These are phyloP conservation scores for Uropsilus gracilis DNA, from an alignment of 2,113 vertebrate species.

Conservation along the genomic window DNA sequence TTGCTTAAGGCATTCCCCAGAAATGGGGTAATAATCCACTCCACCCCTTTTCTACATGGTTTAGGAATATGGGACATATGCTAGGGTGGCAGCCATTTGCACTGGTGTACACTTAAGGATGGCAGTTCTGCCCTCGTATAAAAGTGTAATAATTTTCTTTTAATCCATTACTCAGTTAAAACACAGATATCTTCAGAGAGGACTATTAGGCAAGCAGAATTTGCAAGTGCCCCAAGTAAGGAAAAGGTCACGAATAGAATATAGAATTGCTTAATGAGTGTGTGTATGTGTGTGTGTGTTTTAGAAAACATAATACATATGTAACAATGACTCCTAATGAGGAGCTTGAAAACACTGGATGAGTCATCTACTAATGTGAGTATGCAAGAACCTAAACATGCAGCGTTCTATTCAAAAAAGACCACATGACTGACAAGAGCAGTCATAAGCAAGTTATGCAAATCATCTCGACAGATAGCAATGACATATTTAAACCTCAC, in stretches of 20 bases:
- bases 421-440: slow-evolving; percentile 43
- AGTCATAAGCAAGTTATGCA: slow-evolving; percentile 70
- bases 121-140: background rate
- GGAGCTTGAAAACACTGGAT: slow-evolving; percentile 54
- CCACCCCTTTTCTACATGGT: background rate
- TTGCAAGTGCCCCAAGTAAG: background rate
- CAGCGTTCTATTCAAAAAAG: background rate
- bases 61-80: background rate
- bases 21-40: background rate
- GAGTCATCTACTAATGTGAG: slow-evolving; percentile 62
- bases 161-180: background rate
- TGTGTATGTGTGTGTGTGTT: background rate
- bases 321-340: background rate
- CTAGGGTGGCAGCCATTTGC: background rate
- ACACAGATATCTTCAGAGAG: background rate
- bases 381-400: background rate
- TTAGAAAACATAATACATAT: background rate
- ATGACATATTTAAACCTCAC: background rate
- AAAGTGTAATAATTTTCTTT: slow-evolving; percentile 9
- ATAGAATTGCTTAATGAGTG: background rate
- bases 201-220: background rate
- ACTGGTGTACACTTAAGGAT: background rate
- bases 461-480: slow-evolving; percentile 57
- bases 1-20: background rate
- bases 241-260: background rate